Conservation (phyloP, 2,113 vertebrate genomes). For the Oreochromis tanganicae region DNA sequence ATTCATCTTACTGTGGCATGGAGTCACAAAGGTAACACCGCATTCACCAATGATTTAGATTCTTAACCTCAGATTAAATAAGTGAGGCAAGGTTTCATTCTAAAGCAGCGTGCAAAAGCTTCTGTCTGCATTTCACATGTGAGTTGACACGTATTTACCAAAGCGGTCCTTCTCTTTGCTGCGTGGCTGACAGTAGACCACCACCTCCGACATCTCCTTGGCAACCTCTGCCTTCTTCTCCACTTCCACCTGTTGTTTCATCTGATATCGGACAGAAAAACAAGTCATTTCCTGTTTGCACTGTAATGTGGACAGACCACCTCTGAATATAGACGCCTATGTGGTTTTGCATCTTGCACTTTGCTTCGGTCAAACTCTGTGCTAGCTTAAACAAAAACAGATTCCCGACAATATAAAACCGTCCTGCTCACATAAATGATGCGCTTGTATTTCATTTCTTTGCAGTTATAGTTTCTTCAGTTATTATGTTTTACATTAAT, state of each 20-base stretch:
- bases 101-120: background rate
- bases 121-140: background rate
- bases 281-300: constrained; percentile 13
- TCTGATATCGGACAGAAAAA: constrained; percentile 62
- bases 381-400: background rate
- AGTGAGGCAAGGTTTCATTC: background rate
- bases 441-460: background rate
- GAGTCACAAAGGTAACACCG: background rate
- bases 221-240: constrained; percentile 88
- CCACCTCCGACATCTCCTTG: constrained; percentile 92
- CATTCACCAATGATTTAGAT: background rate
- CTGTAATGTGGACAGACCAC: background rate
- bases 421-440: background rate
- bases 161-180: constrained; percentile 95
- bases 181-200: constrained; percentile 92
- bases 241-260: constrained; percentile 79
- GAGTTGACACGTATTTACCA: constrained; percentile 65
- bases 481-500: background rate
- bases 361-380: background rate
- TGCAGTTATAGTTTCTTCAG: background rate
- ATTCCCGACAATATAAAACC: background rate
- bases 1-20: background rate
- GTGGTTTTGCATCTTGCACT: background rate
- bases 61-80: background rate
- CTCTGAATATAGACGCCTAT: background rate